Evolutionary conservation across 2,113 vertebrate species (phyloP).

Genomic region (Hassar affinis): DNA sequence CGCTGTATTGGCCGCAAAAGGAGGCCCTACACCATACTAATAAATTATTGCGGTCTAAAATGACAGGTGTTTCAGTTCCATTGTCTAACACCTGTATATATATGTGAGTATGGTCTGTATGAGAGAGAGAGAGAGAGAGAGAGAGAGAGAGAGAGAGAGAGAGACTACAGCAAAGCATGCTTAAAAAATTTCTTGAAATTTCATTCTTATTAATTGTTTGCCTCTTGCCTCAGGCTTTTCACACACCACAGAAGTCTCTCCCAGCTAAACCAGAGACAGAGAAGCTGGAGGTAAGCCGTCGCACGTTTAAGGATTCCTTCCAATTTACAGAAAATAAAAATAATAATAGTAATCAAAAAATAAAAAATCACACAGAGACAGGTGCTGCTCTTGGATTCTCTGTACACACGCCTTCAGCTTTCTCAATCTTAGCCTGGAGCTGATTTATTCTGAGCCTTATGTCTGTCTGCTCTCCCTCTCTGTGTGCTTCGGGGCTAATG

Average conservation of each 20-base stretch:
- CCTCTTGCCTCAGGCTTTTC: constrained; percentile 60
- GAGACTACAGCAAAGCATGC: background rate
- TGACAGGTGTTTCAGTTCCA: too few species aligned
- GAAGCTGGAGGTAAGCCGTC: constrained; percentile 54
- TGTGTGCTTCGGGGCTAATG: constrained; percentile 18
- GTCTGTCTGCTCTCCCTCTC: constrained; percentile 4
- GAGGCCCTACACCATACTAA: too few species aligned
- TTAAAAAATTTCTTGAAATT: background rate
- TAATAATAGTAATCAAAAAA: background rate
- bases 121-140: background rate
- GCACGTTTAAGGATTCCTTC: background rate
- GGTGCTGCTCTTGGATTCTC: background rate
- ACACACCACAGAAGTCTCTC: constrained; percentile 69
- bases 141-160: constrained; percentile 3
- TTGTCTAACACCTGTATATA: too few species aligned
- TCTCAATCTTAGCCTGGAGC: background rate
- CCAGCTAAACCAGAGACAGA: constrained; percentile 60
- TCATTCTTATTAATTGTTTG: background rate
- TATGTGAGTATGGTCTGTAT: too few species aligned
- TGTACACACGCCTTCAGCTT: background rate
- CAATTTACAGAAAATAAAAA: background rate
- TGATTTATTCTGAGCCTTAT: constrained; percentile 16
- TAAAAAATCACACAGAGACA: background rate
- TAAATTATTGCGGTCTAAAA: too few species aligned
- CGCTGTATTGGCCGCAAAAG: too few species aligned